Percentiles rank a stretch among this genome's conserved stretches.
Conservation (phyloP, 2,113 vertebrate species). For the Seriola dumerili region DNA sequence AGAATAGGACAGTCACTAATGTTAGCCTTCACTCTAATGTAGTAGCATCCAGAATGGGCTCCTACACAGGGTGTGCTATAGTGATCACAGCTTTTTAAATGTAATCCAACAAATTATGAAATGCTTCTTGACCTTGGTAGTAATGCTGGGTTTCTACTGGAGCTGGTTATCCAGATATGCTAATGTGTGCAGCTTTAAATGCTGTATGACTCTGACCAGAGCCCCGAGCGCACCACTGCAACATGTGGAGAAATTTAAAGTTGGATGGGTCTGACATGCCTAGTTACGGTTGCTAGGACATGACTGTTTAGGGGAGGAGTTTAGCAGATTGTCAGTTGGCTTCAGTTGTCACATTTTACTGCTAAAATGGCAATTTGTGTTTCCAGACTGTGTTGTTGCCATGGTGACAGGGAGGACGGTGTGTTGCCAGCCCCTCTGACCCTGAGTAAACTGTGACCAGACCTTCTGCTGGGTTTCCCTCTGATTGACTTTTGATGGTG, state of each 20-base stretch:
- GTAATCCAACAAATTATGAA: background rate
- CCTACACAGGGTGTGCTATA: background rate
- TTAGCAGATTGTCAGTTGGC: background rate
- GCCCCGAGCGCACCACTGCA: background rate
- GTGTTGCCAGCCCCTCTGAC: conserved; percentile 22
- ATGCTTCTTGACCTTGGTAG: background rate
- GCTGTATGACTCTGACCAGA: background rate
- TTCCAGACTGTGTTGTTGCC: conserved; percentile 53
- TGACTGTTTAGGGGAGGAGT: conserved; percentile 11
- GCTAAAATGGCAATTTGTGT: conserved; percentile 27
- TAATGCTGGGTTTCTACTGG: background rate
- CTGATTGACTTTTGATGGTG: conserved; percentile 25
- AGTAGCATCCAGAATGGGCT: background rate
- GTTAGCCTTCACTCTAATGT: background rate
- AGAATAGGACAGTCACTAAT: background rate
- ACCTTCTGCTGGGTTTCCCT: conserved; percentile 20
- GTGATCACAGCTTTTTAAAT: background rate
- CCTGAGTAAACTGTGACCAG: conserved; percentile 27
- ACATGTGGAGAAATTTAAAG: background rate
- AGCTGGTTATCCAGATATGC: conserved; percentile 3
- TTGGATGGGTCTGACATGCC: background rate
- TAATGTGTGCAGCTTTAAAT: background rate
- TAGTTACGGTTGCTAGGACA: background rate
- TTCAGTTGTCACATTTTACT: conserved; percentile 29
- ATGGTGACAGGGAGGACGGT: conserved; percentile 12